Conservation (phyloP, 2,797 vertebrate genomes). For the Eupleurogrammus muticus region DNA sequence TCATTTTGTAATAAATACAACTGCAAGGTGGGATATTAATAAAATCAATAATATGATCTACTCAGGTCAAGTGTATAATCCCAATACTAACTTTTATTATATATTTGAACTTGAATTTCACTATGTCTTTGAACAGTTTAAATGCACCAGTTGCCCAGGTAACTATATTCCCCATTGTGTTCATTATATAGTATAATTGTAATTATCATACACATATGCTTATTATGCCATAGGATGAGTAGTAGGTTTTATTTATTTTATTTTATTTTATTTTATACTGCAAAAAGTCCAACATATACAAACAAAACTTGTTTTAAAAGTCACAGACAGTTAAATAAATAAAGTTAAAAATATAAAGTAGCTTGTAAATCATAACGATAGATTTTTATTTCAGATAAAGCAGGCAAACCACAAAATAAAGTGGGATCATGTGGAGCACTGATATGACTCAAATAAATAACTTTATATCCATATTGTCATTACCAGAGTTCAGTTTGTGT, state of each 20-base stretch:
- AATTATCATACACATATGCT: no score
- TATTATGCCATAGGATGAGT: not conserved
- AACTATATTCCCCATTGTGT: not conserved
- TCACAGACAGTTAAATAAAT: not conserved
- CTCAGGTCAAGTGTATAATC: not conserved
- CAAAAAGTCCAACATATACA: not conserved
- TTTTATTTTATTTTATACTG: slow-evolving; percentile 4
- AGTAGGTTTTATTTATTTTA: no score
- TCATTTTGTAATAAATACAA: not conserved
- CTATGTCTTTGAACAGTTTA: not conserved
- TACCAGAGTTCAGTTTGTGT: not conserved
- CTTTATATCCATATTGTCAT: not conserved
- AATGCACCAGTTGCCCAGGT: no score
- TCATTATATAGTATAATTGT: not conserved
- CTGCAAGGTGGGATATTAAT: not conserved
- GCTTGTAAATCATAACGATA: not conserved
- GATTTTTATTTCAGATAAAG: not conserved
- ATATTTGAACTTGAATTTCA: not conserved
- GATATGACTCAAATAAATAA: not conserved
- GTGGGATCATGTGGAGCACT: not conserved
- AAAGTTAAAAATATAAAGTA: not conserved
- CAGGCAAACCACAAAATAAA: not conserved
- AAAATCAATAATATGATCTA: not conserved
- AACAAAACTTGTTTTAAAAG: not conserved
- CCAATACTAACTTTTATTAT: not conserved